Evolutionary conservation across 1,140 invertebrate species (phyloP), one percentile per base, ranked within the genome.

Genomic region (Zaprionus kolodkinae): DNA sequence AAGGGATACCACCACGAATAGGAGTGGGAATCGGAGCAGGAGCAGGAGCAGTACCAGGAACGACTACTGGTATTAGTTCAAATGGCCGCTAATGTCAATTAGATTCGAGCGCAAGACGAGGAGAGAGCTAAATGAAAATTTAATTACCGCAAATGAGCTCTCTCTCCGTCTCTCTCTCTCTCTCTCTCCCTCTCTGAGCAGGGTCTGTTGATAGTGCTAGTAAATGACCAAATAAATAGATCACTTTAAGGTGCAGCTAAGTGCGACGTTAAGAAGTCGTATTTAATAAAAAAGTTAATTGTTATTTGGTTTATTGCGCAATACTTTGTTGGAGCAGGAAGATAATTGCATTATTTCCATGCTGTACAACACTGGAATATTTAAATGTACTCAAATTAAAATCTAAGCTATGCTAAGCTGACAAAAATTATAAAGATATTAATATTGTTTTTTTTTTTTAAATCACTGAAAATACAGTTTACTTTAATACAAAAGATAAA

Each of bases 141-240:
- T 88, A 88, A 88, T 88, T 89, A 88, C 85, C 85, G 84, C 78
- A 88, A 88, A 88, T 88, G 85, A 81, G 80, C 65, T 63, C 33
- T n/a, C 27, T 6, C 27, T 30, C 27, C 4, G 25, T 30, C 25
- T n/a, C 38, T 15, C 13, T 7, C 21, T 21, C 65, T 63, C 33
- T 40, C 27, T 6, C 27, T 30, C 27, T 30, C 25, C n/a, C 38
- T 15, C 13, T 7, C 1, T 2, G 21, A 21, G 21, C 21, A 21
- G 21, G 21, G 21, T 21, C 38, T 7, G 6, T 40, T 40, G 38
- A 40, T 40, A n/a, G 13, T 48, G 48, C 48, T 56, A 12, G 36
- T 74, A 54, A 85, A 85, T 81, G 70, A 54, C 43, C 52, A 75
- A 36, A 38, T 50, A 67, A 79, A 87, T 76, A 66, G 61, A 65